Percentiles rank a stretch among this genome's conserved stretches.
Conservation (phyloP, 2,888 invertebrate species). For the Himalopsyche anomala region DNA sequence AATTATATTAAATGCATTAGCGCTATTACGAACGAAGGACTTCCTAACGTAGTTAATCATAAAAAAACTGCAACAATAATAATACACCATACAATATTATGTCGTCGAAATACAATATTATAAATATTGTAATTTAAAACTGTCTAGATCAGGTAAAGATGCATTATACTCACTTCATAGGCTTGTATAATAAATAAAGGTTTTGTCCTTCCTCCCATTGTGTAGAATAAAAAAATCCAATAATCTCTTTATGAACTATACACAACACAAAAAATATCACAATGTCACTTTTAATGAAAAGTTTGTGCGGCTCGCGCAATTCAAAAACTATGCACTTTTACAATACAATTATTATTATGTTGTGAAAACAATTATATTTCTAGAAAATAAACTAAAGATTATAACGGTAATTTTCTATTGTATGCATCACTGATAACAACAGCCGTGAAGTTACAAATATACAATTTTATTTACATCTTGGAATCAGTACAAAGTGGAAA, state of each 20-base stretch:
- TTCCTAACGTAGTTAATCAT: too few species aligned
- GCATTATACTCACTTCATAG: conserved; percentile 77
- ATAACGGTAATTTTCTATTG: conserved; percentile 44
- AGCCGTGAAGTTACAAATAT: conserved; percentile 41
- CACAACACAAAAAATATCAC: not conserved
- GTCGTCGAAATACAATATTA: too few species aligned
- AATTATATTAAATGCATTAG: too few species aligned
- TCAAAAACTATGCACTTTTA: not conserved
- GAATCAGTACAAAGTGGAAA: not conserved
- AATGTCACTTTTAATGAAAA: not conserved
- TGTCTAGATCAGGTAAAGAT: not conserved
- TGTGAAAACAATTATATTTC: conserved; percentile 18
- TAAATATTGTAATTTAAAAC: too few species aligned
- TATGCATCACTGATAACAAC: conserved; percentile 53
- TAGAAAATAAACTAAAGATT: not conserved
- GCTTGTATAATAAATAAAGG: conserved; percentile 79
- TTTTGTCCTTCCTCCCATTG: conserved; percentile 69
- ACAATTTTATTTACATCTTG: conserved; percentile 21
- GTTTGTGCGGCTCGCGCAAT: not conserved
- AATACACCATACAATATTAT: too few species aligned
- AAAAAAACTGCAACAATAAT: too few species aligned
- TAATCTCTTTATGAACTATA: not conserved
- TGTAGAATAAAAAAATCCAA: conserved; percentile 33
- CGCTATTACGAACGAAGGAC: too few species aligned
- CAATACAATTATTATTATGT: not conserved